phyloP scores from a whole-genome alignment of 2,797 vertebrate species.

The Nasua narica region DNA sequence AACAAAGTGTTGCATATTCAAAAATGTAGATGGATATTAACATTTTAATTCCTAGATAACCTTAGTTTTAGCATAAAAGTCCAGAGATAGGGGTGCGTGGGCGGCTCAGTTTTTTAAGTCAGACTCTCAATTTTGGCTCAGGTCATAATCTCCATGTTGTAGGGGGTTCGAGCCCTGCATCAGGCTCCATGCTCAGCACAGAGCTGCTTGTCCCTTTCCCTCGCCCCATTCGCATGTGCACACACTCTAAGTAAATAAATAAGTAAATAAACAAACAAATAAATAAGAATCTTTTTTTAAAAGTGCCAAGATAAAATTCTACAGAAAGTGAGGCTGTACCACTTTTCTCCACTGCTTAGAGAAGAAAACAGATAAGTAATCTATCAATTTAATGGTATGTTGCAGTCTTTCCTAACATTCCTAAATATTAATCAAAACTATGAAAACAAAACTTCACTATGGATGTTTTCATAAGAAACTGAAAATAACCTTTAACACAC shows the following conservation, averaged over 20 bases:
- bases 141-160: not conserved
- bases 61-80: not conserved
- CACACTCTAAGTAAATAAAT: not conserved
- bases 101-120: not conserved
- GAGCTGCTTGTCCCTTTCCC: not conserved
- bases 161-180: no score
- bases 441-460: not conserved
- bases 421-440: not conserved
- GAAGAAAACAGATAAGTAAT: not conserved
- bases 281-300: not conserved
- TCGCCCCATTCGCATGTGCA: not conserved
- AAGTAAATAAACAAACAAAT: not conserved
- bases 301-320: not conserved
- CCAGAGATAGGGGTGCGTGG: not conserved
- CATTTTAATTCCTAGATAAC: not conserved
- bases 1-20: not conserved
- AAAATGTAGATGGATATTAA: not conserved
- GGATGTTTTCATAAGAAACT: not conserved
- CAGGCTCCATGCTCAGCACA: no score
- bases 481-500: not conserved
- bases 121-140: not conserved
- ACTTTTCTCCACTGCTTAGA: not conserved
- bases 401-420: not conserved
- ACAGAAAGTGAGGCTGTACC: not conserved
- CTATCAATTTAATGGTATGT: not conserved